phyloP scores from a whole-genome alignment of 2,797 vertebrate genomes.

The Bradypus variegatus region DNA sequence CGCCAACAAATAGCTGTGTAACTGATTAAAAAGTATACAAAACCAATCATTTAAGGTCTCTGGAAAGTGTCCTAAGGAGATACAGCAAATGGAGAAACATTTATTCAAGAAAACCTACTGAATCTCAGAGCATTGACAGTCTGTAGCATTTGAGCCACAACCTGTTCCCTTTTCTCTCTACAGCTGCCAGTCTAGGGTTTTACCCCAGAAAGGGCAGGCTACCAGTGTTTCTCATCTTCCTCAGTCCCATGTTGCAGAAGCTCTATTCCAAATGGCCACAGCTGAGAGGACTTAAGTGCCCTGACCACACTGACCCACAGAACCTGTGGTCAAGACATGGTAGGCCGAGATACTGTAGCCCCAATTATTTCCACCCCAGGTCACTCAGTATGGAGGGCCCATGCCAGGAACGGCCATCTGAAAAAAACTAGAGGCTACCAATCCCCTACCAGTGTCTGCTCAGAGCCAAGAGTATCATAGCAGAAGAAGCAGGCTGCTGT shows the following conservation, averaged over 20 bases:
- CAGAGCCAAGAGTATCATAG: not conserved
- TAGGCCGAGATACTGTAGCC: not conserved
- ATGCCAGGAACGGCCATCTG: not conserved
- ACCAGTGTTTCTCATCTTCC: not conserved
- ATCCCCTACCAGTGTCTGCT: not conserved
- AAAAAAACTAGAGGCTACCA: not conserved
- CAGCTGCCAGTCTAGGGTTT: not conserved
- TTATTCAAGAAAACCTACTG: not conserved
- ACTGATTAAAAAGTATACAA: not conserved
- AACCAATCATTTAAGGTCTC: not conserved
- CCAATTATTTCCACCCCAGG: not conserved
- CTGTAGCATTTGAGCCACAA: not conserved
- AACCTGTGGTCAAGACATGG: not conserved
- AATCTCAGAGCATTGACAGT: not conserved
- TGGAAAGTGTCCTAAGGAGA: not conserved
- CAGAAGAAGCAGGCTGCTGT: not conserved
- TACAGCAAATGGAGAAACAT: not conserved
- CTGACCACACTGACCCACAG: not conserved
- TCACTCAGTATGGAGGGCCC: not conserved
- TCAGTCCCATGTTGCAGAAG: not conserved
- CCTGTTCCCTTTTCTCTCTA: not conserved
- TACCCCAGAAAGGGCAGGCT: not conserved
- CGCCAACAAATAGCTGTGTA: not conserved
- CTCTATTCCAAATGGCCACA: not conserved
- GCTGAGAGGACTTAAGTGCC: not conserved